A percentile compares a stretch with the other conserved stretches of the same genome.
Evolutionary conservation across 2,888 invertebrate species (phyloP).

Genomic region (Drosophila mimetica): DNA sequence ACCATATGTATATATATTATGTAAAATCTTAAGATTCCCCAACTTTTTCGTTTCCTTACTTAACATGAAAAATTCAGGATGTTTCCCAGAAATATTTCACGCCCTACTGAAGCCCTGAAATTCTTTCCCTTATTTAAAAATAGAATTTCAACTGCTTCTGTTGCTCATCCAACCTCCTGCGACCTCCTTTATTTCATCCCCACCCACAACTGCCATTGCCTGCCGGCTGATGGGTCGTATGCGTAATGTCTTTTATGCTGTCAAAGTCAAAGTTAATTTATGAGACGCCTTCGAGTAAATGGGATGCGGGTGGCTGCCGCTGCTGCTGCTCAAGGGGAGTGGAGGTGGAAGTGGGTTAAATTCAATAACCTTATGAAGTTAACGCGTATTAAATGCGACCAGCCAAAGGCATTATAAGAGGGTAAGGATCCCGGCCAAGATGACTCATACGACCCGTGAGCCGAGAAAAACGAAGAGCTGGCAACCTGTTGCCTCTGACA

Average conservation of each 20-base stretch:
- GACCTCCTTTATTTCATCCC: not conserved
- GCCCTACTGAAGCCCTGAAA: slow-evolving; percentile 10
- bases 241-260: slow-evolving; percentile 71
- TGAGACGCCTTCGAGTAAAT: slow-evolving; percentile 30
- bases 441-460: slow-evolving; percentile 39
- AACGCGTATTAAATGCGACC: slow-evolving; percentile 70
- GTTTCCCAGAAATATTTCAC: slow-evolving; percentile 14
- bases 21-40: no score
- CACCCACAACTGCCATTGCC: not conserved
- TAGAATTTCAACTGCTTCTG: slow-evolving; percentile 39
- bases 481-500: slow-evolving; percentile 38
- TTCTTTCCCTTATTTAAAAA: slow-evolving; percentile 11
- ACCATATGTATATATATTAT: no score
- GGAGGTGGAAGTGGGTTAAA: slow-evolving; percentile 55
- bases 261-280: slow-evolving; percentile 73
- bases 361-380: slow-evolving; percentile 75
- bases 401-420: slow-evolving; percentile 43
- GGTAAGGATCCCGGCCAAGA: slow-evolving; percentile 7
- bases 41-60: not conserved
- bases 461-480: slow-evolving; percentile 18
- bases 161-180: not conserved
- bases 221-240: slow-evolving; percentile 52
- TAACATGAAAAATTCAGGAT: not conserved
- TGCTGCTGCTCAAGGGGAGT: not conserved
- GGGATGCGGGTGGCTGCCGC: not conserved